Evolutionary conservation across 2,113 vertebrate genomes (phyloP).

Genomic region (Oxyruncus cristatus): DNA sequence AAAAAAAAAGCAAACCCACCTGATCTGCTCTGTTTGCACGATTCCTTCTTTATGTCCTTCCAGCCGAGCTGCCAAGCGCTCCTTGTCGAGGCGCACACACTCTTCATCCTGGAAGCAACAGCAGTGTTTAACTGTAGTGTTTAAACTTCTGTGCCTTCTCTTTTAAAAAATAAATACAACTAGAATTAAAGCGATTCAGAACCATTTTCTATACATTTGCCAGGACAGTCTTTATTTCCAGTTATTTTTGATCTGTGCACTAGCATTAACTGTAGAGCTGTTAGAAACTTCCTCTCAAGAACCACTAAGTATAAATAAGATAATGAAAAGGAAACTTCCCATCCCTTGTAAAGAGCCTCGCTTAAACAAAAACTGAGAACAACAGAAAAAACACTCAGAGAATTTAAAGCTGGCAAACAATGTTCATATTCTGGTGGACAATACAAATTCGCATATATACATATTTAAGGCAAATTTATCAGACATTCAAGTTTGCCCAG

Average conservation of each 20-base stretch:
- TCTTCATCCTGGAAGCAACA: constrained; percentile 89
- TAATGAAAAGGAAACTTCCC: not conserved
- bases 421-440: not conserved
- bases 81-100: constrained; percentile 96
- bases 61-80: constrained; percentile 97
- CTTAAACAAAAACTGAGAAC: not conserved
- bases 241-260: not conserved
- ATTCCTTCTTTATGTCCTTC: constrained; percentile 98
- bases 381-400: not conserved
- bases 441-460: not conserved
- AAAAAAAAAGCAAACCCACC: constrained; percentile 71
- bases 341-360: not conserved
- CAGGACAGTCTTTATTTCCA: not conserved
- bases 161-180: not conserved
- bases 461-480: not conserved
- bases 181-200: not conserved
- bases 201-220: not conserved
- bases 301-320: not conserved
- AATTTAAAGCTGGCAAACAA: not conserved
- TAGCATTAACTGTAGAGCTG: not conserved
- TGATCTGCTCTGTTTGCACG: constrained; percentile 97
- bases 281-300: not conserved
- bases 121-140: not conserved
- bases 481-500: not conserved
- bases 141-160: not conserved